These are phyloP conservation scores for Peucedramus taeniatus DNA, from an alignment of 2,113 vertebrate genomes.

Conservation along the genomic window DNA sequence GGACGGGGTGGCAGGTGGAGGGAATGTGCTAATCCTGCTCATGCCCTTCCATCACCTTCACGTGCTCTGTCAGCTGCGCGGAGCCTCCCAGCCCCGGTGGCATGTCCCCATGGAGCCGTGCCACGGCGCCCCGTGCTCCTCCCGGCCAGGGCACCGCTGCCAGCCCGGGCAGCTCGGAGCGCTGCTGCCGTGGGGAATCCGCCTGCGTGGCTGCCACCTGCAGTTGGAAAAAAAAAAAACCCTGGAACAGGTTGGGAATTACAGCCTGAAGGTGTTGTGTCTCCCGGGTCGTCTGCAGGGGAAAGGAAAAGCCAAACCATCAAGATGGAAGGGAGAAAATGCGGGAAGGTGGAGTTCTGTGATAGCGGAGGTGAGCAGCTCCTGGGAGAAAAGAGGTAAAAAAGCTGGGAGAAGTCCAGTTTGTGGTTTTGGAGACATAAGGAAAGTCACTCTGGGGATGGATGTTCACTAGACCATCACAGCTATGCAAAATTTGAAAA, in stretches of 20 bases:
- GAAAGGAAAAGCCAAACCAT: background rate
- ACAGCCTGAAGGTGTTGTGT: fast-evolving
- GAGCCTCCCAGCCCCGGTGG: background rate
- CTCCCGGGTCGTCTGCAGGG: background rate
- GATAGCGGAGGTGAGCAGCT: background rate
- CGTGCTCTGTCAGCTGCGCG: background rate
- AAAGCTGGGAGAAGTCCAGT: background rate
- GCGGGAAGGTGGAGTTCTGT: background rate
- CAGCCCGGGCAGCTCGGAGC: background rate
- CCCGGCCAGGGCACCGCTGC: background rate
- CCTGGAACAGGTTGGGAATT: background rate
- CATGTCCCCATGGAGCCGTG: background rate
- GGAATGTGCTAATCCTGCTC: conserved; percentile 4
- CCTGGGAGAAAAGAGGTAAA: background rate
- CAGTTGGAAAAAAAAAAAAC: background rate
- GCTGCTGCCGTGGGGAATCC: background rate
- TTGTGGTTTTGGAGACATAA: background rate
- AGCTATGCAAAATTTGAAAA: background rate
- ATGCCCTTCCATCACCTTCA: conserved; percentile 40
- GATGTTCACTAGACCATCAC: conserved; percentile 26
- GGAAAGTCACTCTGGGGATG: background rate
- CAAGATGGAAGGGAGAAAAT: background rate
- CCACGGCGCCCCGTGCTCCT: background rate
- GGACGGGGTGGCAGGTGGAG: background rate
- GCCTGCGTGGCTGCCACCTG: background rate